These are phyloP conservation scores for Lapara coniferarum DNA, from an alignment of 2,888 invertebrate species.

Conservation along the genomic window DNA sequence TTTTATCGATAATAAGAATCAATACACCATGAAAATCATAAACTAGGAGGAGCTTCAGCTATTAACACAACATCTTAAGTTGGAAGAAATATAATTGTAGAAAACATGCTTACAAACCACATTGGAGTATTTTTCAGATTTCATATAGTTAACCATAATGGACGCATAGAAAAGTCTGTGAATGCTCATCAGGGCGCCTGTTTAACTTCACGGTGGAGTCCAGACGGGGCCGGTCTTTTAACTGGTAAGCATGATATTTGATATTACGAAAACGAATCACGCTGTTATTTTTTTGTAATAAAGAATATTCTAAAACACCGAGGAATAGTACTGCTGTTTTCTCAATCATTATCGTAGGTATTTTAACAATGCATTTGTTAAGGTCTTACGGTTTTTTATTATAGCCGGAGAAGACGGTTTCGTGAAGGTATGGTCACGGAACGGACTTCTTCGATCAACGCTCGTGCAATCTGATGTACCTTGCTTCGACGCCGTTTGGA, in stretches of 20 bases:
- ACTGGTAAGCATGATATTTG: slow-evolving; percentile 84
- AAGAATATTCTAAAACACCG: no score
- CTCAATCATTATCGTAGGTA: no score
- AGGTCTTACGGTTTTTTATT: slow-evolving; percentile 30
- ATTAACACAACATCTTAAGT: not conserved
- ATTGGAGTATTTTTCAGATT: slow-evolving; percentile 83
- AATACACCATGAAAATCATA: no score
- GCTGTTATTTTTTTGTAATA: no score
- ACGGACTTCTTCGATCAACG: slow-evolving; percentile 96
- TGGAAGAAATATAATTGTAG: no score
- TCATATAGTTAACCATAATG: slow-evolving; percentile 93
- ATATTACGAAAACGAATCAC: not conserved
- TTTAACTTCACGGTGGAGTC: slow-evolving; percentile 95
- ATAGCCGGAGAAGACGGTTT: slow-evolving; percentile 98
- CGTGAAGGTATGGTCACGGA: slow-evolving; percentile 98
- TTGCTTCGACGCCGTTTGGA: slow-evolving; percentile 94
- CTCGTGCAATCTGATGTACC: slow-evolving; percentile 91
- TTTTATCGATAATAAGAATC: no score
- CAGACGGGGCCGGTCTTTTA: slow-evolving; percentile 96
- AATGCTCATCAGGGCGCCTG: slow-evolving; percentile 97
- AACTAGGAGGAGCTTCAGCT: not conserved
- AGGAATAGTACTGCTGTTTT: no score
- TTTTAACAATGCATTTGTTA: no score
- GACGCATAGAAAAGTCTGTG: slow-evolving; percentile 95
- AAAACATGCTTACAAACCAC: no score